These are phyloP conservation scores for Enteromius viviparus DNA, from an alignment of 2,797 vertebrate species.

Conservation along the genomic window DNA sequence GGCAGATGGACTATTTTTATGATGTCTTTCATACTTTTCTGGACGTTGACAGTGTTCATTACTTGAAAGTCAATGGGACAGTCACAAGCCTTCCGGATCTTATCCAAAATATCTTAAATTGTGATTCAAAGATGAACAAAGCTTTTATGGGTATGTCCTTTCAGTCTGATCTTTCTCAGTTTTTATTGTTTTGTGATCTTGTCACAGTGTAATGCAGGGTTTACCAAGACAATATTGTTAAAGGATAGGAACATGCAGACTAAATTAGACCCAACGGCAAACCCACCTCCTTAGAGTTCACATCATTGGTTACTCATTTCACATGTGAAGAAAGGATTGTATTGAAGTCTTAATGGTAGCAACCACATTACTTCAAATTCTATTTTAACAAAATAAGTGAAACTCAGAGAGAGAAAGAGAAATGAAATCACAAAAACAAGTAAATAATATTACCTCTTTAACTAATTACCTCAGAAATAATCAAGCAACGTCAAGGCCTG, in stretches of 20 bases:
- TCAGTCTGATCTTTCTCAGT: neutral
- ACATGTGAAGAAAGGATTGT: neutral
- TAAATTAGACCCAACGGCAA: slow-evolving; percentile 6
- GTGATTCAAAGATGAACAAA: too few relatives aligned
- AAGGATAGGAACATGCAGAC: neutral
- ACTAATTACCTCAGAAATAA: neutral
- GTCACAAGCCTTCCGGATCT: too few relatives aligned
- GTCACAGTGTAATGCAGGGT: neutral
- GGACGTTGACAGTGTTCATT: too few relatives aligned
- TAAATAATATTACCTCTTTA: neutral
- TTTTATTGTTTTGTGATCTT: slow-evolving; percentile 16
- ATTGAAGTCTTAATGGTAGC: neutral
- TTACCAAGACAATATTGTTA: neutral
- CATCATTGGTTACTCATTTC: neutral
- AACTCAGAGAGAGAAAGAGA: neutral
- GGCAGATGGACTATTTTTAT: too few relatives aligned
- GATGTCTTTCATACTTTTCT: too few relatives aligned
- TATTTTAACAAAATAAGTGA: neutral
- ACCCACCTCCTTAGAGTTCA: neutral
- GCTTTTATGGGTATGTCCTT: neutral
- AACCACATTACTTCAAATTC: neutral
- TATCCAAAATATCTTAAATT: too few relatives aligned
- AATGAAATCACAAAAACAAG: neutral
- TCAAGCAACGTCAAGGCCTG: neutral
- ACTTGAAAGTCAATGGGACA: too few relatives aligned